Evolutionary conservation across 2,113 vertebrate genomes (phyloP), one percentile per base, ranked within the genome.

Genomic region (Embiotoca jacksoni): DNA sequence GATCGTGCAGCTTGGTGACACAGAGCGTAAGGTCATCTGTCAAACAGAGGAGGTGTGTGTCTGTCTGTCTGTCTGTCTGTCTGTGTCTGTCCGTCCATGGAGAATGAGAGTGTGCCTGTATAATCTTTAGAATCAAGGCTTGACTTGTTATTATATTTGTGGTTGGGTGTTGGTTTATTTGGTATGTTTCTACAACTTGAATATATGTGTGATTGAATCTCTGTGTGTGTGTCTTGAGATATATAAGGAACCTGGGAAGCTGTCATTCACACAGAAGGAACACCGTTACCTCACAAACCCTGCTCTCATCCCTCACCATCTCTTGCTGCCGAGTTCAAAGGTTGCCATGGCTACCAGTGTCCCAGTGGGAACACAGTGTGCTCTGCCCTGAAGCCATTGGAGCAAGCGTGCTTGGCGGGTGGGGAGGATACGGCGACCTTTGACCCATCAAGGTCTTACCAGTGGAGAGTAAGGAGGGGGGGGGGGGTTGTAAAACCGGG

Each of bases 11-110:
- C 84, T 79, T 77, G 37, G 75, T 80, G 72, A 90, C 89, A 74
- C 72, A 23, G 49, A 81, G 82, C 67, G 15, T 66, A 57, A 88
- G 92, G 90, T 91, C 89, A 91, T 91, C 90, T 82, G 85, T 92
- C 89, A 91, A 72, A 82, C 80, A 63, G 63, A 75, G 49, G 30
- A 76, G 80, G 33, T 71, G 10, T 62, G 59, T 66, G 63, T 69
- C 68, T 35, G 60, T 57, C 3, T 41, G 61, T 75, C 61, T 70
- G 75, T 62, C 49, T 74, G 44, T 16, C 6, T 53, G 66, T 23
- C 23, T 23, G 23, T 23, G 23, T 23, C 36, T 2, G 30, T 15
- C 6, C 6, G 57, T 59, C 23, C 23, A 23, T 23, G 23, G 23
- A 23, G 23, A 23, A 23, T 23, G 23, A 23, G 1, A 23, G 39